A percentile compares a stretch with the other conserved stretches of the same genome.
phyloP scores from a whole-genome alignment of 1,140 invertebrate species.

The Dufourea novaeangliae region DNA sequence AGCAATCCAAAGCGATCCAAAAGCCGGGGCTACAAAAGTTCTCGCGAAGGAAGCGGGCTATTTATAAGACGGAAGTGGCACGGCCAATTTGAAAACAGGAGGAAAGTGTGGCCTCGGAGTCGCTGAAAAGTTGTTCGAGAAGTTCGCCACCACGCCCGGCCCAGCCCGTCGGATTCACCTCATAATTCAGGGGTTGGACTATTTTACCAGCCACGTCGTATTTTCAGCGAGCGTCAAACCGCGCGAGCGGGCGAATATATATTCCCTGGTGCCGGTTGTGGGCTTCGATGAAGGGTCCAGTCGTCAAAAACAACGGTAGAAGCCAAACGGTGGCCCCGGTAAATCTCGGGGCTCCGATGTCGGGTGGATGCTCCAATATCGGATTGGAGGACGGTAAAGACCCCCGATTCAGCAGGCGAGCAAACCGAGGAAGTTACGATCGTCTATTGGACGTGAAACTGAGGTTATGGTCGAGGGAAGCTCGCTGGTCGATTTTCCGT shows the following conservation, averaged over 20 bases:
- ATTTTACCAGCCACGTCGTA: constrained; percentile 46
- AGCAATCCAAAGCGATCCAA: constrained; percentile 47
- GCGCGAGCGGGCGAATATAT: constrained; percentile 39
- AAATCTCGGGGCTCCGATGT: background rate
- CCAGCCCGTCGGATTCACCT: constrained; percentile 47
- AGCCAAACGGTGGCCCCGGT: background rate
- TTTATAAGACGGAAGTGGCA: constrained; percentile 64
- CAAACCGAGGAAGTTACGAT: background rate
- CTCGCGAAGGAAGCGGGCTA: constrained; percentile 52
- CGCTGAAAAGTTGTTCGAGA: constrained; percentile 52
- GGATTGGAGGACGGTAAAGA: background rate
- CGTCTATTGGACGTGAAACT: background rate
- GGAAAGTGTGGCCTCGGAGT: constrained; percentile 51
- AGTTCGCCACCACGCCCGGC: constrained; percentile 42
- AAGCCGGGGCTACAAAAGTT: constrained; percentile 52
- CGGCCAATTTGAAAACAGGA: constrained; percentile 63
- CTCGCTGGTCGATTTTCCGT: too few species aligned
- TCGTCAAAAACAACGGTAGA: background rate
- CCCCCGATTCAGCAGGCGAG: background rate
- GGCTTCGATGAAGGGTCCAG: background rate
- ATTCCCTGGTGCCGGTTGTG: constrained; percentile 2
- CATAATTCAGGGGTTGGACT: constrained; percentile 58
- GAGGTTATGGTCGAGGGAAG: too few species aligned
- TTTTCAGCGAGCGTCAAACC: constrained; percentile 34
- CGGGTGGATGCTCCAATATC: background rate